phyloP scores from a whole-genome alignment of 2,888 invertebrate species.

The Epistrophe grossulariae region DNA sequence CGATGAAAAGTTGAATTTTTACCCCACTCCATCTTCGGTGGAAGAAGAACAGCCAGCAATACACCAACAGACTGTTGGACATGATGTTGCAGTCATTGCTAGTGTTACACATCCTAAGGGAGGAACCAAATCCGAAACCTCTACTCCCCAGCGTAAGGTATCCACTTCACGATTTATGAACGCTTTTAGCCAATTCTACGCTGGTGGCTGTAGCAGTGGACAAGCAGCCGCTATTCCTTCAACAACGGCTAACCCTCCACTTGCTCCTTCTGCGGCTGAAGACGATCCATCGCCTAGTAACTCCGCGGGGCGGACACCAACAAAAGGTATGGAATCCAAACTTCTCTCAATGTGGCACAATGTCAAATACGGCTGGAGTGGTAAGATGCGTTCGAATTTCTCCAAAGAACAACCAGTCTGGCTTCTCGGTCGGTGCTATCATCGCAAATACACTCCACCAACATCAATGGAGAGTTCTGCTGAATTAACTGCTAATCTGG shows the following conservation, averaged over 20 bases:
- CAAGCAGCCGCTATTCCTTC: slow-evolving; percentile 65
- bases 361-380: slow-evolving; percentile 94
- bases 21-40: slow-evolving; percentile 76
- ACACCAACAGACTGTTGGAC: slow-evolving; percentile 61
- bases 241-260: slow-evolving; percentile 73
- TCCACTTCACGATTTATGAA: slow-evolving; percentile 83
- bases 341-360: slow-evolving; percentile 96
- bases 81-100: slow-evolving; percentile 66
- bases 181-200: slow-evolving; percentile 82
- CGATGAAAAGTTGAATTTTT: slow-evolving; percentile 81
- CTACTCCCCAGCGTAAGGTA: slow-evolving; percentile 83
- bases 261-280: slow-evolving; percentile 60
- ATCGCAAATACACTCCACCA: slow-evolving; percentile 88
- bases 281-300: slow-evolving; percentile 78
- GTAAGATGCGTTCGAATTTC: slow-evolving; percentile 90
- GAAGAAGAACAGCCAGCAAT: slow-evolving; percentile 79
- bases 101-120: slow-evolving; percentile 12
- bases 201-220: slow-evolving; percentile 73
- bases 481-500: slow-evolving; percentile 77
- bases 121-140: slow-evolving; percentile 76
- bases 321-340: slow-evolving; percentile 91
- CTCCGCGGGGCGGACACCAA: slow-evolving; percentile 81
- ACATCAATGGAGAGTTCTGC: slow-evolving; percentile 84
- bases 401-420: slow-evolving; percentile 95
- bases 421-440: slow-evolving; percentile 93